Evolutionary conservation across 2,888 invertebrate species (phyloP).

Genomic region (Hoplodrina ambigua): DNA sequence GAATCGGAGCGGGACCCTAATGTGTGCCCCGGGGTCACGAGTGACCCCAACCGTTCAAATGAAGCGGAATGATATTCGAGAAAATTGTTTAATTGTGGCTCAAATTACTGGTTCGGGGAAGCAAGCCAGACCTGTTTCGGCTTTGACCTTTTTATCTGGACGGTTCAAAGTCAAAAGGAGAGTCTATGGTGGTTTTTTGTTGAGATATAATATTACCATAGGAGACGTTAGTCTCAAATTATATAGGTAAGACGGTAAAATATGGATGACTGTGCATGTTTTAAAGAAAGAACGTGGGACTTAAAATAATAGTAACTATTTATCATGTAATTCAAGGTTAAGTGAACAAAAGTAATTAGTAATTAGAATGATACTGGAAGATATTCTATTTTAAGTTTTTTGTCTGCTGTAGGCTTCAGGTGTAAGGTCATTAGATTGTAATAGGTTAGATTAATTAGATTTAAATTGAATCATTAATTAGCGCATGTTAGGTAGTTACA

Average conservation of each 20-base stretch:
- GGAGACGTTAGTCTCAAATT: constrained; percentile 23
- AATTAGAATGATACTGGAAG: too few relatives aligned
- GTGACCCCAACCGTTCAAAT: constrained; percentile 80
- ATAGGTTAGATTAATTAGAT: too few relatives aligned
- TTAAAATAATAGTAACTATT: neutral
- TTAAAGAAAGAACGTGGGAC: constrained; percentile 2
- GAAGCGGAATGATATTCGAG: constrained; percentile 87
- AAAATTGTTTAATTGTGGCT: constrained; percentile 89
- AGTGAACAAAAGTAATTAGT: neutral
- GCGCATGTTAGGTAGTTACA: too few relatives aligned
- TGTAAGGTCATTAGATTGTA: too few relatives aligned
- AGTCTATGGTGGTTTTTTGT: constrained; percentile 55
- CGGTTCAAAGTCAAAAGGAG: constrained; percentile 59
- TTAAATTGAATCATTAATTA: too few relatives aligned
- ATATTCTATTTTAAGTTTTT: too few relatives aligned
- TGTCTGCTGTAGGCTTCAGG: too few relatives aligned
- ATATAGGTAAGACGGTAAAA: constrained; percentile 27
- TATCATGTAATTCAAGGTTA: neutral
- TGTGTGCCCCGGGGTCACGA: constrained; percentile 84
- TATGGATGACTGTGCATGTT: constrained; percentile 10
- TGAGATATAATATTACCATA: constrained; percentile 47
- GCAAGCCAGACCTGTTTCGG: constrained; percentile 74
- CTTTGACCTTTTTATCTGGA: constrained; percentile 74
- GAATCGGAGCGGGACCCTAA: constrained; percentile 85
- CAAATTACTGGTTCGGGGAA: constrained; percentile 85